phyloP scores from a whole-genome alignment of 1,140 invertebrate species.

The Eumaeus atala region DNA sequence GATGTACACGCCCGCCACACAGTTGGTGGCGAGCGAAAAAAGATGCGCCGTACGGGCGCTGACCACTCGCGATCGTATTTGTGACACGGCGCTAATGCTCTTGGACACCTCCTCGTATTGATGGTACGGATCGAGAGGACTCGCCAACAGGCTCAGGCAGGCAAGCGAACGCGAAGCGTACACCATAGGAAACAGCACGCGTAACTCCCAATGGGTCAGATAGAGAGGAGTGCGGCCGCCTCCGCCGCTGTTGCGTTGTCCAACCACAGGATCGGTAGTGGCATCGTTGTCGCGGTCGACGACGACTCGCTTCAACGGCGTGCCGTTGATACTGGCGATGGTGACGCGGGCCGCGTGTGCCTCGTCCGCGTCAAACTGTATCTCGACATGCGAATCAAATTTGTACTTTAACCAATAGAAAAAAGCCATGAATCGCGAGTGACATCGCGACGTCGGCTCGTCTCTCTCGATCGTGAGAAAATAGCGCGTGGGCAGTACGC shows the following conservation, averaged over 20 bases:
- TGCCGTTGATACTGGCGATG: conserved; percentile 11
- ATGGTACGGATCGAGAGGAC: conserved; percentile 2
- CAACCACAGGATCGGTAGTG: too few species aligned
- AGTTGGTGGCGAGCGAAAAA: conserved; percentile 11
- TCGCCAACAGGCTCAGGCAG: conserved; percentile 9
- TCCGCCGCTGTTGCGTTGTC: too few species aligned
- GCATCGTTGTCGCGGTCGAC: not conserved
- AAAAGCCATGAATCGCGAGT: conserved; percentile 3
- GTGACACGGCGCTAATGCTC: conserved; percentile 11
- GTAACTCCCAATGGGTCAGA: conserved; percentile 11
- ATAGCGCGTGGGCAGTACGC: conserved; percentile 9
- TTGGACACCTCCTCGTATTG: conserved; percentile 13
- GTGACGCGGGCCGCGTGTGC: not conserved
- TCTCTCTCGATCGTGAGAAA: conserved; percentile 10
- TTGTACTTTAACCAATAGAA: conserved; percentile 9
- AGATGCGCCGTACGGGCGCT: conserved; percentile 10
- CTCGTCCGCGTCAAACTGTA: conserved; percentile 8
- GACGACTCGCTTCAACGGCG: conserved; percentile 8
- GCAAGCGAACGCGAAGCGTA: conserved; percentile 11
- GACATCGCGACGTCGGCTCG: conserved; percentile 9
- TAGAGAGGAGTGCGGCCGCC: not conserved
- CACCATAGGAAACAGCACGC: conserved; percentile 5
- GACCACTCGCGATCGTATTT: conserved; percentile 7
- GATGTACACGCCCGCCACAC: conserved; percentile 7
- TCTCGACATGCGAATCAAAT: conserved; percentile 1